Evolutionary conservation across 2,888 invertebrate species (phyloP), one percentile per base, ranked within the genome.

Genomic region (Drosophila lacicola): DNA sequence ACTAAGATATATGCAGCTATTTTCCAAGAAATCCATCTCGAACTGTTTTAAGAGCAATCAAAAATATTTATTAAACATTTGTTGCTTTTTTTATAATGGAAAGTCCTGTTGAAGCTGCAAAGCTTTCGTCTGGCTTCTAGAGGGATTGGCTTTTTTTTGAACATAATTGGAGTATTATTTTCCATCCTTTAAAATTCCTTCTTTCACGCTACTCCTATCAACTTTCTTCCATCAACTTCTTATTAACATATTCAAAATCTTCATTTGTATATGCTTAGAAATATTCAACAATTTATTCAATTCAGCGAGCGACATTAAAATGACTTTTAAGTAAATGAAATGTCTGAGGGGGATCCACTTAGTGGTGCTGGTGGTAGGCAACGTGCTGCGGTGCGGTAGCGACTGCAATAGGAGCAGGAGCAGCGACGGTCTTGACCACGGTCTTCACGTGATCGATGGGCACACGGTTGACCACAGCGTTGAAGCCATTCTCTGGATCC

Each of bases 401-500:
- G 9, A 79, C 73, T 13, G 77, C 53, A 19, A 74, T 61, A 25
- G 82, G 77, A 9, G 82, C 64, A 25, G 82, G 78, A 8, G 82
- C 76, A 37, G 76, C 72, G 46, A 84, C 79, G 41, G 74, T 61
- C 75, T 84, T 87, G 17, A 81, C 84, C 21, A 90, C 65, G 36
- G 79, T 76, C 70, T 88, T 85, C 6, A 78, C 71, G 21, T 89
- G 89, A 1, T 92, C 80, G 49, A 85, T 79, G 37, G 90, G 90
- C 54, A 81, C 89, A 67, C 90, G 90, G 68, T 89, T 81, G 42
- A 91, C 92, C 13, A 92, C 90, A 69, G 92, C 91, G 55, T 91
- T 91, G 82, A 92, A 92, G 47, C 92, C 92, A 68, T 91, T 90
- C 51, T 90, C 74, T 70, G 90, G 79, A 70, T 92, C 91, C 37